phyloP scores from a whole-genome alignment of 2,888 invertebrate species.

The Steinernema hermaphroditum region DNA sequence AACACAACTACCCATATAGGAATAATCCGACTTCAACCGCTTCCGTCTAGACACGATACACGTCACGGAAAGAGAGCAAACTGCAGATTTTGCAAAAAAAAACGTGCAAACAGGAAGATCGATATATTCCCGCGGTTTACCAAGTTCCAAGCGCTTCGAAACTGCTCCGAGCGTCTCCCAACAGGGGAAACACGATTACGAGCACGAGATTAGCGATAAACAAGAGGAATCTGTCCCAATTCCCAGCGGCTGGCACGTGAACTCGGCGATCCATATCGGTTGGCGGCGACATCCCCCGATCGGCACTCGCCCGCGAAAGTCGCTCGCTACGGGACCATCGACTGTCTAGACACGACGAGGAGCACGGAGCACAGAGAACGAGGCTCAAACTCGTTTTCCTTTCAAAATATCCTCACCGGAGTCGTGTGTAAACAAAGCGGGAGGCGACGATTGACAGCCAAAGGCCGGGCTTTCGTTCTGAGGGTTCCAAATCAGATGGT shows the following conservation, averaged over 20 bases:
- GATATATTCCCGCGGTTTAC: neutral
- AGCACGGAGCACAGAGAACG: neutral
- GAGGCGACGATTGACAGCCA: too few relatives aligned
- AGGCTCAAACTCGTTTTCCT: conserved; percentile 13
- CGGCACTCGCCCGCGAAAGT: neutral
- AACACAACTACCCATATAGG: too few relatives aligned
- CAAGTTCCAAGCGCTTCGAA: neutral
- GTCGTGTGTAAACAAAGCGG: neutral
- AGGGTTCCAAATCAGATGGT: too few relatives aligned
- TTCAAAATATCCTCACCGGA: neutral
- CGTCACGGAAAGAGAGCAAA: too few relatives aligned
- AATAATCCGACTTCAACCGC: too few relatives aligned
- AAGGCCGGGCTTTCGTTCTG: too few relatives aligned
- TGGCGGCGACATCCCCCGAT: neutral
- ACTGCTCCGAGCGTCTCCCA: too few relatives aligned
- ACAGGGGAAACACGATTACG: too few relatives aligned
- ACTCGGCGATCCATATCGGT: conserved; percentile 7
- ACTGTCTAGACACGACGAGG: neutral
- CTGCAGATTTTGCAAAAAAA: too few relatives aligned
- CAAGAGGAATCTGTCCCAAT: neutral
- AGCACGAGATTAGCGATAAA: neutral
- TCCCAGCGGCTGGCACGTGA: neutral
- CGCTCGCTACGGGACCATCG: conserved; percentile 3
- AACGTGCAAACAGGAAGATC: too few relatives aligned
- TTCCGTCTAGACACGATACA: too few relatives aligned